Evolutionary conservation across 2,113 vertebrate genomes (phyloP), one percentile per base, ranked within the genome.

Genomic region (Prunella fulvescens): DNA sequence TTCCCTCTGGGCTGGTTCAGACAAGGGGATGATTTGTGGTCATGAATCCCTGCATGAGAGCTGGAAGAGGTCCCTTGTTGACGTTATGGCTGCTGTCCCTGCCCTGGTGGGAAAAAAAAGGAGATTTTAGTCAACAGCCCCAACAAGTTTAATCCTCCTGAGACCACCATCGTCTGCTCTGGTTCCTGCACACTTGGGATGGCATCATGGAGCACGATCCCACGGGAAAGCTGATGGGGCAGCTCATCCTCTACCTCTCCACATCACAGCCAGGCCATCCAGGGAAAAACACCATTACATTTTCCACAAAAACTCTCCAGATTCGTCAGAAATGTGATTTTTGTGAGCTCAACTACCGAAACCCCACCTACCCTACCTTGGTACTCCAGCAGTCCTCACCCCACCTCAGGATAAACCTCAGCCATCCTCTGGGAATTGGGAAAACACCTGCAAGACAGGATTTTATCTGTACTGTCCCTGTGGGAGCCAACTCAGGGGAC

Each of bases 161-260:
- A 3, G 1, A 54, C 45, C 8, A 5, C 10, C 9, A 1, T 11
- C 0, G 3, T 33, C 37, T 89, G 25, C 58, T 56, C 44, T 31
- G 58, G 33, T 35, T 88, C 31, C 39, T 20, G 22, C 33, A 37
- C 1, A 1, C 48, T 5, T 3, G 2, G 28, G 39, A 44, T 29
- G 15, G 37, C 37, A n/a, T 12, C 42, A 20, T 6, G 35, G 35
- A 70, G 37, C 12, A 14, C 35, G 28, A 48, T 40, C 33, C 33
- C 12, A 3, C 0, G 2, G 61, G 19, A 67, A 4, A 62, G 7
- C 48, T 40, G 23, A 1, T 0, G 15, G 50, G 17, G 19, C 3
- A 6, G 29, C 62, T 86, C 7, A 3, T 45, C 28, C 39, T n/a
- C 25, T 31, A 10, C 25, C 29, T 45, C 83, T 65, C 29, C 19